These are phyloP conservation scores for Meteorus colon DNA, from an alignment of 2,888 invertebrate species.

Conservation along the genomic window DNA sequence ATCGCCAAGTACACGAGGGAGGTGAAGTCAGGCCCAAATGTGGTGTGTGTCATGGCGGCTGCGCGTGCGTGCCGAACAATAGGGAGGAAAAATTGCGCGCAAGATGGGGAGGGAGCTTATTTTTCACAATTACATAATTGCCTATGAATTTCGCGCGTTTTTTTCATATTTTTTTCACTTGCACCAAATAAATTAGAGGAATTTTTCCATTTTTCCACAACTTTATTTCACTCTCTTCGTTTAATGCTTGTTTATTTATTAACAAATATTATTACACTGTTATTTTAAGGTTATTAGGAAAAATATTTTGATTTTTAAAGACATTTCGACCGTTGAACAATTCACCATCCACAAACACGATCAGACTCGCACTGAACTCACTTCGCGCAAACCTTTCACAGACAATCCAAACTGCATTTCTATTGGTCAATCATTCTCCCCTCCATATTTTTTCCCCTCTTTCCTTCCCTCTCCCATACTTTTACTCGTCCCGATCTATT, in stretches of 20 bases:
- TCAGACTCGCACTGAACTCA: too few relatives aligned
- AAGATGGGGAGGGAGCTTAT: background rate
- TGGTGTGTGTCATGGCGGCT: background rate
- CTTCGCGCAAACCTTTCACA: background rate
- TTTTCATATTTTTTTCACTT: too few relatives aligned
- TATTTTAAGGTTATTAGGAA: too few relatives aligned
- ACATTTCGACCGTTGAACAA: too few relatives aligned
- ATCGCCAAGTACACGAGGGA: background rate
- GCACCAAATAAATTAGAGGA: too few relatives aligned
- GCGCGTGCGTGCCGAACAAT: background rate
- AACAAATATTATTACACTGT: too few relatives aligned
- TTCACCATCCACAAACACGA: too few relatives aligned
- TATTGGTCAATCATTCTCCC: background rate
- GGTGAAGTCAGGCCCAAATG: background rate
- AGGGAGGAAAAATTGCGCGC: background rate
- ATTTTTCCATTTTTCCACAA: too few relatives aligned
- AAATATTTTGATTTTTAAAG: too few relatives aligned
- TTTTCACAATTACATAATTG: background rate
- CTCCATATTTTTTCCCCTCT: background rate
- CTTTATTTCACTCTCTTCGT: too few relatives aligned
- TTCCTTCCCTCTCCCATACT: background rate
- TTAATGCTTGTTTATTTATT: too few relatives aligned
- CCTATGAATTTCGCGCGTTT: background rate
- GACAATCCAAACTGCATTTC: background rate
- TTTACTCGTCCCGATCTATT: background rate